Evolutionary conservation across 1,140 invertebrate genomes (phyloP), one percentile per base, ranked within the genome.

Genomic region (Trichonephila inaurata): DNA sequence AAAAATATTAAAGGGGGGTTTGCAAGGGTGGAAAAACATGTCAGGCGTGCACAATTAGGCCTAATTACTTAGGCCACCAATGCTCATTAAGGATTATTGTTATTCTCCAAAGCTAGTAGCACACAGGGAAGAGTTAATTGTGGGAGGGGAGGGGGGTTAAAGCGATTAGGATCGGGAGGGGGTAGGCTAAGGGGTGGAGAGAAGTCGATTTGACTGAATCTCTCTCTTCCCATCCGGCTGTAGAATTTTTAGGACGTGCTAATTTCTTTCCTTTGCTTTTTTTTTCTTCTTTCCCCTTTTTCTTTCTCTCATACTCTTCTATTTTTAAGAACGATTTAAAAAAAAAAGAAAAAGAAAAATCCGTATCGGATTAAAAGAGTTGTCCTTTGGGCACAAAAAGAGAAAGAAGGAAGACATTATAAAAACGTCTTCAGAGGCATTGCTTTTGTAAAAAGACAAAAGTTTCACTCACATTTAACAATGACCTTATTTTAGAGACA

Each of bases 21-120:
- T 14, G 89, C 19, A 24, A 83, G 40, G 62, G 44, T 69, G 44
- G 66, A 91, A 77, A 92, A 92, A 69, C 92, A 93, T 93, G 92
- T 93, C 92, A 51, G 69, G 92, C 92, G 88, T 93, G 92, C 92
- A 93, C 92, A 93, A 93, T 93, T 93, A 93, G 86, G 92, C 92
- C 92, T 93, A 93, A 93, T 93, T 93, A 93, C 92, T 93, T 93
- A 24, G 64, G 69, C 58, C 64, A 93, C 92, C 92, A 58, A 81
- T 89, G 92, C 86, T 93, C 92, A 93, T 93, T 93, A 93, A 81
- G 85, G 92, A 93, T 93, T 93, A 93, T 93, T 93, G 92, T 93
- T 93, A 93, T 93, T 93, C 92, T 87, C 86, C 40, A 89, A 93
- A 81, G 92, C 85, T 81, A 44, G 92, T 89, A 93, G 92, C 92